Conservation (phyloP, 2,113 vertebrate genomes). For the Rousettus leschenaultii region DNA sequence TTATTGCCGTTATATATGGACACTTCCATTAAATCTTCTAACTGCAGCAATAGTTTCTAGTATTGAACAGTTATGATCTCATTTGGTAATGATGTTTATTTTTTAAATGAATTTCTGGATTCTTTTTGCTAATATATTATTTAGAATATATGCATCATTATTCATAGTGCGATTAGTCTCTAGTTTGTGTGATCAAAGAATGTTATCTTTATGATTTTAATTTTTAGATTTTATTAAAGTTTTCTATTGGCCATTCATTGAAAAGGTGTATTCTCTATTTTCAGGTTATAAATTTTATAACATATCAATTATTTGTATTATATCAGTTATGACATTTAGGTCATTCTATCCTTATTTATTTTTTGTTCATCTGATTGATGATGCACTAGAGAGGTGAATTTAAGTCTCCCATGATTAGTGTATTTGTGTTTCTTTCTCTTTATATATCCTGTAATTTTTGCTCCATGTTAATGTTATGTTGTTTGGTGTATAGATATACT, state of each 20-base stretch:
- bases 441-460: background rate
- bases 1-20: background rate
- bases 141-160: background rate
- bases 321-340: background rate
- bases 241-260: background rate
- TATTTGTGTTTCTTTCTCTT: background rate
- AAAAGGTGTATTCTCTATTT: background rate
- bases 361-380: background rate
- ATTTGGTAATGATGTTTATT: background rate
- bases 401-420: background rate
- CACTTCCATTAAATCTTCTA: background rate
- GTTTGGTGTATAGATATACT: background rate
- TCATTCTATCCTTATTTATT: background rate
- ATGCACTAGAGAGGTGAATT: background rate
- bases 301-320: background rate
- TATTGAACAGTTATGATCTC: background rate
- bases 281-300: background rate
- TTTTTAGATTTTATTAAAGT: background rate
- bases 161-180: background rate
- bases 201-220: background rate
- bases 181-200: background rate
- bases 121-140: background rate
- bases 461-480: background rate
- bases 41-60: background rate
- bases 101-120: background rate